Evolutionary conservation across 2,888 invertebrate genomes (phyloP).

Genomic region (Zhuqinia jingwanae): DNA sequence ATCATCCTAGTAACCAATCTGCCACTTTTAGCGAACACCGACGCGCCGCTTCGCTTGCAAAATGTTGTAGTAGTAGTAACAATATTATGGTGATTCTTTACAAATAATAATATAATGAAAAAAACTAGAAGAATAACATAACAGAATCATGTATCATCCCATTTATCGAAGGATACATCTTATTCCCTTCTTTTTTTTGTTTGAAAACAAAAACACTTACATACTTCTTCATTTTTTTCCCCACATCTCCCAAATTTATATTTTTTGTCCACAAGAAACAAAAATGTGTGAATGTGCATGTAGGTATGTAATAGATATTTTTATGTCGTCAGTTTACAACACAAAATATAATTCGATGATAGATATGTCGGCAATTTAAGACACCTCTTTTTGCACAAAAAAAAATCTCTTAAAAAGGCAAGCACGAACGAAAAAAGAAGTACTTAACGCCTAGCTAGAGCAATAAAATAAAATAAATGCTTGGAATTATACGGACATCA

Average conservation of each 20-base stretch:
- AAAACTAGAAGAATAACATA: slow-evolving; percentile 37
- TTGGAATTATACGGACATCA: slow-evolving; percentile 70
- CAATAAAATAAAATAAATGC: slow-evolving; percentile 68
- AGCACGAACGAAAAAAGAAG: slow-evolving; percentile 60
- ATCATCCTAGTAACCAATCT: slow-evolving; percentile 9
- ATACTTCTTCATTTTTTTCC: slow-evolving; percentile 15
- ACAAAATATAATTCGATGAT: slow-evolving; percentile 55
- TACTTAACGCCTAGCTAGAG: slow-evolving; percentile 63
- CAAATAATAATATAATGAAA: slow-evolving; percentile 38
- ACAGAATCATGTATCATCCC: slow-evolving; percentile 36
- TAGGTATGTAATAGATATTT: slow-evolving; percentile 54
- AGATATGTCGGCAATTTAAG: slow-evolving; percentile 56
- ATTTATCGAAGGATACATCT: slow-evolving; percentile 56
- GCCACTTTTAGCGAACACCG: not conserved
- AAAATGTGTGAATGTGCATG: too few relatives aligned
- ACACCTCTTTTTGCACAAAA: slow-evolving; percentile 54
- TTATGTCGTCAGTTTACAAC: slow-evolving; percentile 48
- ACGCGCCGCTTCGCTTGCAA: slow-evolving; percentile 38
- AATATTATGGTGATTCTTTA: slow-evolving; percentile 23
- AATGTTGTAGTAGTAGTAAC: too few relatives aligned
- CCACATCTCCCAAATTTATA: slow-evolving; percentile 2
- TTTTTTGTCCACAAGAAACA: slow-evolving; percentile 3
- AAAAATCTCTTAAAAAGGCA: slow-evolving; percentile 49
- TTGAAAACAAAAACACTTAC: too few relatives aligned
- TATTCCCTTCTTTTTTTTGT: not conserved